Evolutionary conservation across 2,113 vertebrate genomes (phyloP), one percentile per base, ranked within the genome.

Genomic region (Boulengeromyrus knoepffleri): DNA sequence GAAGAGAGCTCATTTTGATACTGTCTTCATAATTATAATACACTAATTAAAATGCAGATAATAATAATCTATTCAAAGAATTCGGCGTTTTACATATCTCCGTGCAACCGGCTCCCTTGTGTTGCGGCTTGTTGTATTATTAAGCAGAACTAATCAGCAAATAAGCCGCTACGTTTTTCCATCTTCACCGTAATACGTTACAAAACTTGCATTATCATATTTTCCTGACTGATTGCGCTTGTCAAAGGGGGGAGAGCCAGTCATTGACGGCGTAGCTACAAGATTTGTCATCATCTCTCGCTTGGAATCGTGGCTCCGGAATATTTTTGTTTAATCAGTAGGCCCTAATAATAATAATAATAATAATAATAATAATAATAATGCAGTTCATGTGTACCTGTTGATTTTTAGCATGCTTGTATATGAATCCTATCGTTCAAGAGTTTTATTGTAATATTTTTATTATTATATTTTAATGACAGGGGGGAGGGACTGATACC

Each of bases 91-190:
- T 90, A 50, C 87, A 91, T 91, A 87, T 87, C 58, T 86, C 66
- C 58, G 87, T 88, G 89, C 56, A 83, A 89, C 42, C 42, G 50
- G 36, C 85, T 62, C 77, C 88, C 87, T 27, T 56, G 52, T 91
- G 85, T 36, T 87, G 27, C 47, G 13, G 77, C 58, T 86, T 84
- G 42, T 50, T 94, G 91, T 89, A 92, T 92, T 93, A 92, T 91
- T 93, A 90, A 92, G 90, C 90, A 92, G 89, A 89, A 90, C 92
- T 92, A 92, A 94, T 92, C 90, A 92, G 89, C 88, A 90, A 88
- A 90, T 89, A 91, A 90, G 87, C 87, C 62, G 36, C 86, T 88
- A 56, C 90, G 88, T 92, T 77, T 89, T 45, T 88, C 46, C 88
- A 91, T 90, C 88, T 92, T 92, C 90, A 89, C 62, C 88, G 90